Conservation (phyloP, 2,113 vertebrate species). For the Lophochroa leadbeateri region DNA sequence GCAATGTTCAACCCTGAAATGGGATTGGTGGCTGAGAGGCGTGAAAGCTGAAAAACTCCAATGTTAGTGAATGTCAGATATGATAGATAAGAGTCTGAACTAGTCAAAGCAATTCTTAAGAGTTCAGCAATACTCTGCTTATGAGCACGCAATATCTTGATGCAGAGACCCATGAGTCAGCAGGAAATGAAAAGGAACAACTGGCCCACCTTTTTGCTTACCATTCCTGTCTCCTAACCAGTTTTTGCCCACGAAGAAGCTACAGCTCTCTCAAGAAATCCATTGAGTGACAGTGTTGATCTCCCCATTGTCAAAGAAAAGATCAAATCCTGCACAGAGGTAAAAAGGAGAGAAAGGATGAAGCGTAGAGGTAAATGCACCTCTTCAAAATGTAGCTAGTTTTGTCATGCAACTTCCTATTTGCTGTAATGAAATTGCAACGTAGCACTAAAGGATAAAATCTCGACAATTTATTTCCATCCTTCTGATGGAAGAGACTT, state of each 20-base stretch:
- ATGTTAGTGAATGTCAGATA: slow-evolving; percentile 31
- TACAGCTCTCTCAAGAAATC: not conserved
- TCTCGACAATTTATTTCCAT: not conserved
- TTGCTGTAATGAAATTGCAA: not conserved
- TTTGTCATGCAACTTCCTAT: not conserved
- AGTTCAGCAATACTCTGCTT: slow-evolving; percentile 46
- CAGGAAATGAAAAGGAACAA: not conserved
- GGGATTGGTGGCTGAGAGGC: not conserved
- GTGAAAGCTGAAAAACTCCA: not conserved
- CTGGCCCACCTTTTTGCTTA: not conserved
- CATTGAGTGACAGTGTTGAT: not conserved
- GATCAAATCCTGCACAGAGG: not conserved
- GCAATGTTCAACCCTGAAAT: not conserved
- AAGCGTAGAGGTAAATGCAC: not conserved
- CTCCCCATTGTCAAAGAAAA: not conserved
- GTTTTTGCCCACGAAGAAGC: not conserved
- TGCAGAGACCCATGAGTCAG: not conserved
- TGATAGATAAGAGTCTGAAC: slow-evolving; percentile 55
- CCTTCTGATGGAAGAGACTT: not conserved
- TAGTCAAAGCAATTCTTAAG: slow-evolving; percentile 35
- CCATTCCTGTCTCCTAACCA: not conserved
- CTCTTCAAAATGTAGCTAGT: not conserved
- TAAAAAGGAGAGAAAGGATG: not conserved
- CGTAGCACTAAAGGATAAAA: not conserved
- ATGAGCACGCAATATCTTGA: not conserved